Evolutionary conservation across 2,797 vertebrate genomes (phyloP), one percentile per base, ranked within the genome.

Genomic region (Fistularia commersonii): DNA sequence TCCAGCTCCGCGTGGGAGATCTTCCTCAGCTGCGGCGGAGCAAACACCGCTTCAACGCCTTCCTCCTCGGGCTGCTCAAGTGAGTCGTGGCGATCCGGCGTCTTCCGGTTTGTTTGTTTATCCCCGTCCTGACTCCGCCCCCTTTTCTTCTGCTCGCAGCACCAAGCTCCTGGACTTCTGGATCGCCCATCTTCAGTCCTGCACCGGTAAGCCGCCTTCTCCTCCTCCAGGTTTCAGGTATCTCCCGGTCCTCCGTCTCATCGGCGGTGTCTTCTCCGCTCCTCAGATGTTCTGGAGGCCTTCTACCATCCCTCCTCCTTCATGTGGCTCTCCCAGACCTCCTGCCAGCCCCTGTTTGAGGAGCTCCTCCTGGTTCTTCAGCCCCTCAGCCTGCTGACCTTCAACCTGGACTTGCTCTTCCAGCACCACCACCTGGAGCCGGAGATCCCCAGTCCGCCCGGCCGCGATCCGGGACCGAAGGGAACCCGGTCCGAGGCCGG

Each of bases 401-500:
- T 98, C 72, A 96, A 95, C 82, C 90, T 98, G 0, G 96, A 98
- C 79, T 84, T 98, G 72, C 94, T 99, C 59, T 98, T 98, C 23
- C 95, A 98, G 54, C 93, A 97, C 78, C 95, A 97, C 69, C 94
- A 94, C 59, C 78, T 94, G 14, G 91, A 94, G 66, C 78, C 80
- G 8, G 76, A 86, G 14, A 67, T 78, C 35, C 51, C 55, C 41
- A 77, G 77, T 52, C 69, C 82, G 3, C 72, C 68, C 1, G 52
- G 61, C 54, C 84, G 77, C n/a, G 81, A 85, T n/a, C 32, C 65
- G 31, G 69, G 67, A 13, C 51, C 49, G 15, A 75, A 63, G 39
- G 57, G 54, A 0, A 41, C 66, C 34, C 65, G 66, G 41, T 57
- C 69, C 9, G 66, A 76, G 38, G 46, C 31, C 48, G 69, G 63